Percentiles rank a stretch among this genome's conserved stretches.
Evolutionary conservation across 2,113 vertebrate species (phyloP).

Genomic region (Callorhinus ursinus): DNA sequence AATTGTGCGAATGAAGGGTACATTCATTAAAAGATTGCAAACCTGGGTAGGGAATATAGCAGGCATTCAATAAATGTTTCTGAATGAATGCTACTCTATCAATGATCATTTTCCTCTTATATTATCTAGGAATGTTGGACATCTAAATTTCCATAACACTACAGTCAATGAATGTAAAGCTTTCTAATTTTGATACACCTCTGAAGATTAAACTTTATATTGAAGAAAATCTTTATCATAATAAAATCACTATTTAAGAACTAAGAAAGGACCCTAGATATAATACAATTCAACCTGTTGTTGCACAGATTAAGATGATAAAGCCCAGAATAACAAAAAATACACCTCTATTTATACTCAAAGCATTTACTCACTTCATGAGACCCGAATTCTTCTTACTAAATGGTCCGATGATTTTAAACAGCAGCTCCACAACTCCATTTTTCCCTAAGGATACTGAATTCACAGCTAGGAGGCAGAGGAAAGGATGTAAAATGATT

Average conservation of each 20-base stretch:
- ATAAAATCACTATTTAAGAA: constrained; percentile 55
- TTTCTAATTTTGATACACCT: constrained; percentile 24
- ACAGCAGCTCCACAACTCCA: constrained; percentile 95
- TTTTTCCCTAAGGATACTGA: constrained; percentile 96
- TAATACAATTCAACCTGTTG: neutral
- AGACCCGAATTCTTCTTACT: constrained; percentile 95
- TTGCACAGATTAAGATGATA: neutral
- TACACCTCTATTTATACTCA: constrained; percentile 40
- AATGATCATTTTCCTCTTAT: neutral
- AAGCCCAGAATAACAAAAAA: neutral
- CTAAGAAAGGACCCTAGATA: constrained; percentile 16
- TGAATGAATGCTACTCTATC: constrained; percentile 44
- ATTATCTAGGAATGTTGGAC: neutral
- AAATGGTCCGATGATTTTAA: constrained; percentile 95
- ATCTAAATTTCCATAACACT: neutral
- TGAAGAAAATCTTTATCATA: constrained; percentile 32
- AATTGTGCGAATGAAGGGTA: neutral
- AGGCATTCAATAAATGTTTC: constrained; percentile 77
- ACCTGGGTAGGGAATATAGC: constrained; percentile 55
- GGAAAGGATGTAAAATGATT: constrained; percentile 55
- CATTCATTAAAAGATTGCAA: constrained; percentile 2
- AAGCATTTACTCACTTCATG: constrained; percentile 92
- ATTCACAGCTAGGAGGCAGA: constrained; percentile 91
- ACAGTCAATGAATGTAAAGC: neutral
- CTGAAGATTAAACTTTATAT: constrained; percentile 44